Percentiles rank a stretch among this genome's conserved stretches.
Conservation (phyloP, 2,888 invertebrate species). For the Oligia fasciuncula region DNA sequence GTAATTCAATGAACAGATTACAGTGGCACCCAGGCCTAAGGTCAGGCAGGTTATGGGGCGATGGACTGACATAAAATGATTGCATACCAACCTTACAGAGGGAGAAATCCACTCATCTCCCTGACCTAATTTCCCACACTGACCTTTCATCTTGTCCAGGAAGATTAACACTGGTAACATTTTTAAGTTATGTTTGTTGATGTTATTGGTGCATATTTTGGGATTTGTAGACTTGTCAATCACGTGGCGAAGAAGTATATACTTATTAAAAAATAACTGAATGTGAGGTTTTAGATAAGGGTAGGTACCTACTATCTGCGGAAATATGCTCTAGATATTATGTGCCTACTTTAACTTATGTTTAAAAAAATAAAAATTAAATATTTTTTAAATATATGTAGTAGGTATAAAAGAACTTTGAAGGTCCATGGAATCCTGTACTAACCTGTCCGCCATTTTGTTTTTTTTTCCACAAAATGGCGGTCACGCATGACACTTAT, state of each 20-base stretch:
- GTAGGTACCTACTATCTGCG: too few species aligned
- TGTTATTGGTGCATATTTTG: background rate
- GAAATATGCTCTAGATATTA: too few species aligned
- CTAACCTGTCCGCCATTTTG: too few species aligned
- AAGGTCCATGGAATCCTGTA: too few species aligned
- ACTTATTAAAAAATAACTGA: too few species aligned
- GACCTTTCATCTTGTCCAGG: slow-evolving; percentile 10
- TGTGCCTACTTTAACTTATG: too few species aligned
- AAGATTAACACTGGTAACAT: slow-evolving; percentile 9
- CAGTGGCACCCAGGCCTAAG: background rate
- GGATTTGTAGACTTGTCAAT: background rate
- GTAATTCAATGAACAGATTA: slow-evolving; percentile 8
- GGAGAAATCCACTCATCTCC: background rate
- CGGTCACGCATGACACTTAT: too few species aligned
- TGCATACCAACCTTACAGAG: slow-evolving; percentile 13
- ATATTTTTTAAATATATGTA: too few species aligned
- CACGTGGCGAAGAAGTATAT: background rate
- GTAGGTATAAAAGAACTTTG: too few species aligned
- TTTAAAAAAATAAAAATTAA: too few species aligned
- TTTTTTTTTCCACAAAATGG: too few species aligned
- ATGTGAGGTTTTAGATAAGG: too few species aligned
- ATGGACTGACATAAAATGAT: slow-evolving; percentile 35
- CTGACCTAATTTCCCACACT: slow-evolving; percentile 17
- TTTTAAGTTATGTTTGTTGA: background rate
- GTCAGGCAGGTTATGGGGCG: background rate